Base-by-base conservation (phyloP, 2,113 vertebrate species). In the Callionymus lyra region DNA sequence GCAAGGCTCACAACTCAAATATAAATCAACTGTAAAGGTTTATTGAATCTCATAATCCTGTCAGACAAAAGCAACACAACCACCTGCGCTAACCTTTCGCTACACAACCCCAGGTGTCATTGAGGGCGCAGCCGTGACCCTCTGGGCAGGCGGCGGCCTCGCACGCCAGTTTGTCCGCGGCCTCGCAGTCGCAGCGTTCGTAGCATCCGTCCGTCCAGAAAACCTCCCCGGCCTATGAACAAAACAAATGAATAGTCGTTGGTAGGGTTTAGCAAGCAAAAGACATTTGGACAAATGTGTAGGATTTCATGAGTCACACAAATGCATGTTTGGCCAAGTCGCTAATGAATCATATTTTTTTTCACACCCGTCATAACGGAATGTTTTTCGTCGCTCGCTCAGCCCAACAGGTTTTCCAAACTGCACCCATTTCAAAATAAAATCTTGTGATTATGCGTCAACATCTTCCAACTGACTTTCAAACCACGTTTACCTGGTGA, bases 51-150 rank as follows among this genome's bases (percentile, higher is more conserved):
- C 21, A 27, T 27, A 27, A 27, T 27, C 21, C 8, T 27, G 21
- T 27, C n/a, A n/a, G n/a, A n/a, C n/a, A n/a, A n/a, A n/a, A n/a
- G n/a, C n/a, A 8, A 27, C 21, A 27, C 21, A 27, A 8, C 76
- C 74, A 65, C 65, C 50, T 56, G 14, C 13, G 33, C 55, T 16
- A 56, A 60, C 54, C 47, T 65, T 32, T 60, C 31, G 48, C 32
- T 46, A 52, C 38, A 61, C 50, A 70, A 52, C 52, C 57, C 43
- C 49, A 62, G 51, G 72, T 69, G 16, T 56, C 13, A 38, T 72
- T 74, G 17, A 72, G 52, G 68, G 63, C 55, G 68, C 54, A 80
- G 63, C 33, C 58, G 10, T 57, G 11, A 34, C 66, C 68, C 64
- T 65, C 16, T 0, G 56, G 76, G 56, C 47, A 63, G 6, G 31